These are phyloP conservation scores for Noctuana brunneofusca DNA, from an alignment of 2,888 invertebrate species.

Conservation along the genomic window DNA sequence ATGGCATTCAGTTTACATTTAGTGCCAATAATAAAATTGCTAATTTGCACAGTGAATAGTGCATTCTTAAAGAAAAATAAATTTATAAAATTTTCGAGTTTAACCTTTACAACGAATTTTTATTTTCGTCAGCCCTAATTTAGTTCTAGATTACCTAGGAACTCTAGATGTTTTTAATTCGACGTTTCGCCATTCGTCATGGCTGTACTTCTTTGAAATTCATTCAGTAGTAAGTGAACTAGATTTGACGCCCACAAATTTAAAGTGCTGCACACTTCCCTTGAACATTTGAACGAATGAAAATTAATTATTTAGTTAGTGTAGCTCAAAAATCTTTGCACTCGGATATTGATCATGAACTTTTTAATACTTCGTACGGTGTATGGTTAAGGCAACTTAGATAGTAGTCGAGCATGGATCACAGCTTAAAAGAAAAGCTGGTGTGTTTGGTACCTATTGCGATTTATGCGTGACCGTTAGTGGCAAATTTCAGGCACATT, in stretches of 20 bases:
- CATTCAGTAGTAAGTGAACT: slow-evolving; percentile 43
- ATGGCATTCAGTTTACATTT: no score
- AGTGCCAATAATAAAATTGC: no score
- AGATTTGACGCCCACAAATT: slow-evolving; percentile 34
- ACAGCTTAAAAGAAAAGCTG: no score
- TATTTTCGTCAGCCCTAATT: slow-evolving; percentile 45
- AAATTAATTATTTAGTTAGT: background rate
- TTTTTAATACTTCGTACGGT: no score
- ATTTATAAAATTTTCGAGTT: no score
- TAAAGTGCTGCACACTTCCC: slow-evolving; percentile 17
- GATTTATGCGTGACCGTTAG: no score
- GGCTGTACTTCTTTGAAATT: slow-evolving; percentile 65
- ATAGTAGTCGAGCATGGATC: no score
- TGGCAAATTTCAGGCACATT: no score
- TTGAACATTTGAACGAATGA: background rate
- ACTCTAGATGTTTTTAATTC: slow-evolving; percentile 63
- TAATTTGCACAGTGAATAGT: no score
- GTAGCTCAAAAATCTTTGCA: background rate
- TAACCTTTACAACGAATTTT: background rate
- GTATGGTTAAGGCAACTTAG: no score
- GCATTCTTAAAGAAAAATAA: no score
- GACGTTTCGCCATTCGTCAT: slow-evolving; percentile 64
- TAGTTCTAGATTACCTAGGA: slow-evolving; percentile 42
- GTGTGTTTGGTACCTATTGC: no score
- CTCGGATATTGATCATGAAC: background rate